Percentiles rank a stretch among this genome's conserved stretches.
Conservation (phyloP, 2,113 vertebrate genomes). For the Hystrix brachyura region DNA sequence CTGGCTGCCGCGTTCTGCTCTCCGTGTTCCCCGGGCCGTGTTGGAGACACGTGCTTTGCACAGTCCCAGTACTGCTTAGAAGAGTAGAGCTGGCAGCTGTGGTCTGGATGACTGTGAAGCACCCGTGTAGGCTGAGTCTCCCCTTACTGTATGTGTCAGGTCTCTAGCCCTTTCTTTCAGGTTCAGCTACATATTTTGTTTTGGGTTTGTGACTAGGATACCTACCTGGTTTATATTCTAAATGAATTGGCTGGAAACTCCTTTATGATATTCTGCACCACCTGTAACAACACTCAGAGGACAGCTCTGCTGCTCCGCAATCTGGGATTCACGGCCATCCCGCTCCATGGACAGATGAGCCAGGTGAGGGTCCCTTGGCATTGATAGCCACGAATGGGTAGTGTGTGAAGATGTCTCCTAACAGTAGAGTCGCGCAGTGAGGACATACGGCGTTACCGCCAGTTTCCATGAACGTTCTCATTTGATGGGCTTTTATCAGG, state of each 20-base stretch:
- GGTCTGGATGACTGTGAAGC: neutral
- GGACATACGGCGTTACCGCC: neutral
- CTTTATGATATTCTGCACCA: conserved; percentile 99
- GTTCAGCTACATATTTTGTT: conserved; percentile 26
- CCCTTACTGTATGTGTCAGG: neutral
- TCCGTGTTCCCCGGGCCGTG: neutral
- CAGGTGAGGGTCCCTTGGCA: conserved; percentile 89
- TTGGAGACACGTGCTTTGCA: neutral
- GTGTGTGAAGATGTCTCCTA: neutral
- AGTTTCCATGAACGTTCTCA: neutral
- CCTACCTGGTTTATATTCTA: conserved; percentile 97
- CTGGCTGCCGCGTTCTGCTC: neutral
- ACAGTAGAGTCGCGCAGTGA: neutral
- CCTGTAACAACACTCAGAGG: conserved; percentile 97
- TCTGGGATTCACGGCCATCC: conserved; percentile 97
- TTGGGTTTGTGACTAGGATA: conserved; percentile 90
- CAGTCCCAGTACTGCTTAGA: neutral
- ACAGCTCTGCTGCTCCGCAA: conserved; percentile 96
- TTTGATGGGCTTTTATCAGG: neutral
- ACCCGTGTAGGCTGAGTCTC: neutral
- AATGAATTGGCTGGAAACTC: conserved; percentile 98
- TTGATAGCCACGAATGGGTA: neutral
- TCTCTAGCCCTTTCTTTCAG: neutral
- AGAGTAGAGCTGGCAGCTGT: neutral
- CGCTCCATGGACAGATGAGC: conserved; percentile 98